A percentile compares a stretch with the other conserved stretches of the same genome.
Evolutionary conservation across 2,888 invertebrate species (phyloP).

Genomic region (Choristoneura rosaceana): DNA sequence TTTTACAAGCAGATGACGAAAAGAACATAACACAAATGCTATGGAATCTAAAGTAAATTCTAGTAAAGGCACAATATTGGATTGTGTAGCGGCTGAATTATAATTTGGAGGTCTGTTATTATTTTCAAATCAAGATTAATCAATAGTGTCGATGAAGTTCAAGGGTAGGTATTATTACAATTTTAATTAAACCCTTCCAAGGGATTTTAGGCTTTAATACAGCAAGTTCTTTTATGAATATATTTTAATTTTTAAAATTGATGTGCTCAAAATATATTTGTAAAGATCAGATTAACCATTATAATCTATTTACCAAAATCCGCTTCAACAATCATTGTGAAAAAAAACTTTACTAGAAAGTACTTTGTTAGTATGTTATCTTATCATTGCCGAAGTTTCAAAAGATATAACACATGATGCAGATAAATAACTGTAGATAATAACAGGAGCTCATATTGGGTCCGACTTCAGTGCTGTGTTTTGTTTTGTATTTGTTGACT

Average conservation of each 20-base stretch:
- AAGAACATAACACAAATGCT: neutral
- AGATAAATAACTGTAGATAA: constrained; percentile 44
- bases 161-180: neutral
- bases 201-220: neutral
- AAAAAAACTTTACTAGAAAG: constrained; percentile 20
- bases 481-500: constrained; percentile 28
- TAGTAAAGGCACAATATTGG: neutral
- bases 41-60: neutral
- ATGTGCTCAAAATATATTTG: too few species aligned
- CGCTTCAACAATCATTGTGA: neutral
- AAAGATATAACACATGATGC: constrained; percentile 42
- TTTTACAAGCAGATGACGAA: neutral
- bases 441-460: constrained; percentile 31
- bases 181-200: neutral
- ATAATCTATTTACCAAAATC: neutral
- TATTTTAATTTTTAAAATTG: neutral
- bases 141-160: neutral
- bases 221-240: neutral
- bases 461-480: constrained; percentile 15
- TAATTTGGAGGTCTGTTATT: constrained; percentile 12
- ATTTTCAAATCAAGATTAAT: constrained; percentile 30
- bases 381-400: constrained; percentile 45
- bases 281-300: neutral
- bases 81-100: neutral
- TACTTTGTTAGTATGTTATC: constrained; percentile 44